Base-by-base conservation (phyloP, 2,113 vertebrate species). In the Pachypanchax playfairii region DNA sequence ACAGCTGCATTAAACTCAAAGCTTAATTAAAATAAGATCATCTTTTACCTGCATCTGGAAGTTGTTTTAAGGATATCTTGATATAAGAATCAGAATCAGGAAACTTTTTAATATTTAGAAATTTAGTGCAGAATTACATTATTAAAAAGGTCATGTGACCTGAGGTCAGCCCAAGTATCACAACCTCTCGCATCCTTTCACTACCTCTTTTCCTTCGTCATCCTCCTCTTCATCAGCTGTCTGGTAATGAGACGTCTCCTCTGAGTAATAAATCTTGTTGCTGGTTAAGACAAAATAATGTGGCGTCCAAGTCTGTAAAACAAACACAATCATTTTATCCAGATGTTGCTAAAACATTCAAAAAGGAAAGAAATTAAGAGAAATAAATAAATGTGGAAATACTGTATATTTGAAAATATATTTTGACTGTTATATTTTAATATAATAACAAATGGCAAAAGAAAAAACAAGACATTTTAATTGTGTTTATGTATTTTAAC, bases 261-360 rank as follows among this genome's bases (percentile, higher is more conserved):
- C 94, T 0, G 94, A 95, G 79, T 95, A 95, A 83, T 95, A 95
- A 80, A 95, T 91, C 86, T 95, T 95, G 84, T 94, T 93, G 82
- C 92, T 94, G 0, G 93, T 95, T 75, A 95, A 85, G 49, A 95
- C 94, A 1, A 95, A 95, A 46, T 94, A 95, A 66, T 95, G 94
- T 0, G 92, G 94, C 38, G 91, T 95, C 94, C 94, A 95, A 2
- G 92, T 93, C 94, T 95, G 79, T 6, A 4, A 39, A 47, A 55
- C 13, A 67, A 17, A 26, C 21, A 72, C 5, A 70, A 20, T 41
- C 25, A 5, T 2, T 4, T 64, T 11, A 48, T 51, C 17, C 12
- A 4, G 5, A 4, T 12, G 5, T 6, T n/a, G 28, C 28, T 6
- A 8, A n/a, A 49, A 29, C 28, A n/a, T n/a, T n/a, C n/a, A n/a